Evolutionary conservation across 2,888 invertebrate genomes (phyloP), one percentile per base, ranked within the genome.

Genomic region (Apamea anceps): DNA sequence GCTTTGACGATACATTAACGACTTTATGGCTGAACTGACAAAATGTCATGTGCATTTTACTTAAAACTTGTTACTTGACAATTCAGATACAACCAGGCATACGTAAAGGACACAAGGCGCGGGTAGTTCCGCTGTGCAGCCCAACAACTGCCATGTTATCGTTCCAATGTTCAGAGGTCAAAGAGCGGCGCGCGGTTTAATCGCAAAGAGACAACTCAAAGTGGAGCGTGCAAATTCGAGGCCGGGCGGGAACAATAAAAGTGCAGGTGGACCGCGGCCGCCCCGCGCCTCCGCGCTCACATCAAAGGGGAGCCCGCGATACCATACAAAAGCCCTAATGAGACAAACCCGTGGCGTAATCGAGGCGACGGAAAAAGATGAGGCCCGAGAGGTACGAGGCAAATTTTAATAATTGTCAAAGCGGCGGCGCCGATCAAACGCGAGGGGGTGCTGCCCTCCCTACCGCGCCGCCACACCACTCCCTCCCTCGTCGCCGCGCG

Each of bases 321-420:
- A 95, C 96, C 95, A 95, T 95, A 96, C 96, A 96, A 96, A 96
- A 96, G 96, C 96, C 96, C 96, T 97, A 97, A 97, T 96, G 97
- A 97, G 96, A 96, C 96, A 96, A 97, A 96, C 96, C 96, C 96
- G 96, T 95, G 95, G 96, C 96, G 96, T 96, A 96, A 96, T 96
- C 96, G 96, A 96, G 96, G 96, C 96, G 96, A 96, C 95, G 95
- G 97, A 96, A 96, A 97, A 96, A 96, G 96, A 96, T 96, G 96
- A 96, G 96, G 95, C 96, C 94, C 94, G 96, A 95, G 96, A 95
- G 96, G 96, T 96, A 96, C 96, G 96, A 95, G 96, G 96, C 97
- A 96, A 97, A 97, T 97, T 97, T 97, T 97, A 97, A 97, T 97
- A 97, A 97, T 97, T 97, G 97, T 97, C 97, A 97, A 97, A 97